Base-by-base conservation (phyloP, 2,797 vertebrate species). In the Cyclopterus lumpus region DNA sequence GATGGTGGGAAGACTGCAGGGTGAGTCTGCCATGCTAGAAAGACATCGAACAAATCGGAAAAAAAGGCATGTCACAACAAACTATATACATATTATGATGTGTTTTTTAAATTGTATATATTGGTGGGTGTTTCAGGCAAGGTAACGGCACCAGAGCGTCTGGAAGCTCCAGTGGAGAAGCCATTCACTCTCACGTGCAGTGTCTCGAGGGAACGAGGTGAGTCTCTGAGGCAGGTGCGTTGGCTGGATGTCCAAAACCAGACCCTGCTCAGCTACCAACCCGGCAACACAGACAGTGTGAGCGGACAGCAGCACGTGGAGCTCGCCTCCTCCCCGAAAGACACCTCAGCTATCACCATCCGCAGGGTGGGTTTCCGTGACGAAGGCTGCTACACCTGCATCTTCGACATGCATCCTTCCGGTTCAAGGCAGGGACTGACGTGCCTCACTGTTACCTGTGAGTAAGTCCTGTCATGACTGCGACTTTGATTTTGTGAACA, bases 371-470 rank as follows among this genome's bases (percentile, higher is more conserved):
- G 94, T 85, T 93, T 92, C 82, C 86, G 94, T 0, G 95, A 95
- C 5, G 94, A 95, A 60, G 95, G 94, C 46, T 95, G 95, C 88
- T 95, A 95, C 88, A 93, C 93, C 59, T 95, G 95, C 88, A 93
- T 94, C 84, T 95, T 95, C 72, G 91, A 95, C 57, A 77, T 95
- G 80, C 66, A 77, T 48, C 92, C 93, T 0, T 73, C 87, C 0
- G 93, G 94, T 3, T 88, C 92, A 22, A 92, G 92, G 79, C 92
- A 94, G 76, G 93, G 91, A 63, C 81, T 71, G 14, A 94, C 90
- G 0, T 95, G 94, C 77, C 92, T 95, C 80, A 93, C 77, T 16
- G 94, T 95, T 53, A 95, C 91, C 64, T 78, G 94, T 95, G 73
- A 94, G 91, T 89, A 58, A 36, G 6, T 2, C 28, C 51, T 53